Percentiles rank a stretch among this genome's conserved stretches.
Evolutionary conservation across 2,888 invertebrate genomes (phyloP).

Genomic region (Drosophila eohydei): DNA sequence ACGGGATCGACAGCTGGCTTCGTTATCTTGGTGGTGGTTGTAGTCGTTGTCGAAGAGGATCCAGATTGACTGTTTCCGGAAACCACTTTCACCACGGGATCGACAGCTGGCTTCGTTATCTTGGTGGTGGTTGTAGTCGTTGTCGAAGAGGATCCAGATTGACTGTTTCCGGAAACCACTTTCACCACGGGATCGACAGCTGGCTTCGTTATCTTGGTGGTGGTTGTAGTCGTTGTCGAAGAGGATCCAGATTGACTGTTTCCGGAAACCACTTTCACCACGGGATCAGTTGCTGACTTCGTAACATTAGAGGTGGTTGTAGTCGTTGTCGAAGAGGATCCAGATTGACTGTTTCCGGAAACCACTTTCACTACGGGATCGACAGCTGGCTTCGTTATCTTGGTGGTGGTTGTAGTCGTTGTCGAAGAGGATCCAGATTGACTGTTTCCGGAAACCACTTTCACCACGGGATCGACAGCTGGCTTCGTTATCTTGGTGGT

Average conservation of each 20-base stretch:
- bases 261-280: too few species aligned
- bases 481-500: not conserved
- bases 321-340: too few species aligned
- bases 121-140: constrained; percentile 8
- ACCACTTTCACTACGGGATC: too few species aligned
- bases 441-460: too few species aligned
- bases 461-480: too few species aligned
- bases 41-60: constrained; percentile 12
- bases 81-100: not conserved
- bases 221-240: not conserved
- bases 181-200: too few species aligned
- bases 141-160: constrained; percentile 5
- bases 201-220: too few species aligned
- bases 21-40: constrained; percentile 1
- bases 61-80: not conserved
- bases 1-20: not conserved
- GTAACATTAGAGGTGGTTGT: too few species aligned
- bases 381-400: too few species aligned
- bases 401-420: not conserved
- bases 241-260: constrained; percentile 6
- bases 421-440: too few species aligned
- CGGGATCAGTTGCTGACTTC: too few species aligned
- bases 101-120: not conserved
- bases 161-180: not conserved
- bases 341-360: constrained; percentile 10